These are phyloP conservation scores for Automeris io DNA, from an alignment of 2,888 invertebrate genomes.

Conservation along the genomic window DNA sequence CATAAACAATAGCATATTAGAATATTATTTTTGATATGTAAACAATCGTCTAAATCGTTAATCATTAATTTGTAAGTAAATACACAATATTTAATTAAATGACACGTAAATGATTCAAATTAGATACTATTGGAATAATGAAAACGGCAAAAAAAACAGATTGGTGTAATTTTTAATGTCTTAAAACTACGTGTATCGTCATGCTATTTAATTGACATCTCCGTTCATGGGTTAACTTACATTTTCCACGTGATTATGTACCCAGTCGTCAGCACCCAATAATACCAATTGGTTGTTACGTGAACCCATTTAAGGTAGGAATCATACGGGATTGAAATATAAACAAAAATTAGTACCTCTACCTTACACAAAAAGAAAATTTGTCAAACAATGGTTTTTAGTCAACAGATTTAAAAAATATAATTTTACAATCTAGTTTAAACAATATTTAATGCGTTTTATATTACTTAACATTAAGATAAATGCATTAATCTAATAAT, in stretches of 20 bases:
- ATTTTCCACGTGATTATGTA: conserved; percentile 48
- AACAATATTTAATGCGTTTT: too few relatives aligned
- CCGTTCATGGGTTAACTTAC: conserved; percentile 53
- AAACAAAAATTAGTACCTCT: conserved; percentile 72
- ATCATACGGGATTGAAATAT: conserved; percentile 61
- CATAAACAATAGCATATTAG: too few relatives aligned
- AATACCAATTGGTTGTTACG: conserved; percentile 53
- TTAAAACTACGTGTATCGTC: conserved; percentile 25
- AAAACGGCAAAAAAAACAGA: conserved; percentile 12
- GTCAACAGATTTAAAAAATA: conserved; percentile 5
- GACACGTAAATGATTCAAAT: not conserved
- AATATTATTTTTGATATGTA: too few relatives aligned
- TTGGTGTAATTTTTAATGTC: conserved; percentile 27
- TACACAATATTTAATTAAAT: not conserved
- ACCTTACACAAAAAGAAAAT: conserved; percentile 30
- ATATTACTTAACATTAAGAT: too few relatives aligned
- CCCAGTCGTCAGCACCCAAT: conserved; percentile 50
- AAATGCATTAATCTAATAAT: too few relatives aligned
- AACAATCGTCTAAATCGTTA: too few relatives aligned
- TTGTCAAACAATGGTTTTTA: conserved; percentile 16
- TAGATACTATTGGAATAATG: not conserved
- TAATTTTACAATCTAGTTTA: not conserved
- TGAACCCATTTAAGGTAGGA: conserved; percentile 66
- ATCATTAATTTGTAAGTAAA: not conserved
- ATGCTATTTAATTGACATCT: conserved; percentile 24